phyloP scores from a whole-genome alignment of 2,797 vertebrate species.

The Leptatherina wallacei region DNA sequence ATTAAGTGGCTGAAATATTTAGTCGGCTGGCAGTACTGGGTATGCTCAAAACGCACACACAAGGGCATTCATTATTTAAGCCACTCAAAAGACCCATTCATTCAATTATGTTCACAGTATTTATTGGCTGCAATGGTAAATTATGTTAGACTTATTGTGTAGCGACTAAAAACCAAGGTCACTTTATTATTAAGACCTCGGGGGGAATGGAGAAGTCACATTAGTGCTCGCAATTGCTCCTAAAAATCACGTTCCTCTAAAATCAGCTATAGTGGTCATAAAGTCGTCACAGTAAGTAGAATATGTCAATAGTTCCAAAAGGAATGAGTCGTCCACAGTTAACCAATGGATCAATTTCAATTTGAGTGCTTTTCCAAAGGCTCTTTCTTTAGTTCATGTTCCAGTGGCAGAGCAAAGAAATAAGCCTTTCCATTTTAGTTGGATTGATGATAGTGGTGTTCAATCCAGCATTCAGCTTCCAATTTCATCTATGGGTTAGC shows the following conservation, averaged over 20 bases:
- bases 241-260: conserved; percentile 64
- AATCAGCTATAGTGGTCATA: conserved; percentile 71
- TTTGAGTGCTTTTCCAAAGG: conserved; percentile 70
- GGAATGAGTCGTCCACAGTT: conserved; percentile 56
- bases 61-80: conserved; percentile 60
- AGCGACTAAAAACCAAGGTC: conserved; percentile 68
- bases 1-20: conserved; percentile 62
- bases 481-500: conserved; percentile 44
- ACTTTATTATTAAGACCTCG: conserved; percentile 69
- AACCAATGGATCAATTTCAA: conserved; percentile 70
- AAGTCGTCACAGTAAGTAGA: conserved; percentile 75
- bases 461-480: conserved; percentile 47
- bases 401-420: conserved; percentile 67
- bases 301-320: conserved; percentile 72
- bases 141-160: conserved; percentile 52
- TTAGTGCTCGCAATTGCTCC: conserved; percentile 64
- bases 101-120: conserved; percentile 52
- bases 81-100: conserved; percentile 66
- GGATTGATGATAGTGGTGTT: conserved; percentile 52
- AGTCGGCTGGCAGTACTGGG: conserved; percentile 39
- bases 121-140: conserved; percentile 58
- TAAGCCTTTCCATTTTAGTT: conserved; percentile 64
- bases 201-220: conserved; percentile 65
- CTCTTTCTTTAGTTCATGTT: conserved; percentile 60
- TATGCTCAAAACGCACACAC: conserved; percentile 58